phyloP scores from a whole-genome alignment of 2,113 vertebrate genomes.

The Zapornia atra region DNA sequence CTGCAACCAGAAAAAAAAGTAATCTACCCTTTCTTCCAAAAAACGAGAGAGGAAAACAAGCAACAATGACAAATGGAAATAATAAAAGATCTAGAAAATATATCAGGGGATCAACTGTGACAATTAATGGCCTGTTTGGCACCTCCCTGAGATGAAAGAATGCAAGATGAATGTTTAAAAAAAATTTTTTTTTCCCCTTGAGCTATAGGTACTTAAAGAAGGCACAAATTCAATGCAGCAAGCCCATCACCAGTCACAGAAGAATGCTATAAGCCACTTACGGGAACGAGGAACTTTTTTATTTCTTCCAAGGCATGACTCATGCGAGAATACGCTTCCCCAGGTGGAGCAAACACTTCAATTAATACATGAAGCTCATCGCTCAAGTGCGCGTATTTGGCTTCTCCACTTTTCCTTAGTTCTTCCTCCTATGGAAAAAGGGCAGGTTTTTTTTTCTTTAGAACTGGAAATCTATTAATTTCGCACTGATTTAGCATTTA shows the following conservation, averaged over 20 bases:
- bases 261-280: conserved; percentile 80
- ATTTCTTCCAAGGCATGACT: conserved; percentile 99
- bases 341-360: conserved; percentile 98
- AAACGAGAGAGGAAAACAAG: neutral
- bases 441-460: neutral
- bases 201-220: neutral
- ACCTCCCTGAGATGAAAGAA: neutral
- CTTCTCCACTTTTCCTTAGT: conserved; percentile 94
- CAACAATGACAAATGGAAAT: neutral
- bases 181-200: neutral
- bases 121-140: neutral
- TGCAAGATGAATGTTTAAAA: neutral
- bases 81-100: neutral
- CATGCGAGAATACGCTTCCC: conserved; percentile 98
- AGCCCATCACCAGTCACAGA: neutral
- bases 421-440: conserved; percentile 91
- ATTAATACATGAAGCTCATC: conserved; percentile 98
- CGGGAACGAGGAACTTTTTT: conserved; percentile 98
- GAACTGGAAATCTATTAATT: conserved; percentile 47
- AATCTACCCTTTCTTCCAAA: neutral
- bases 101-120: neutral
- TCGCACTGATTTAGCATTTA: conserved; percentile 55
- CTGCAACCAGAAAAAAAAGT: neutral
- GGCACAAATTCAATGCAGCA: neutral
- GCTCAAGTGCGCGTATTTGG: conserved; percentile 95